Percentiles rank a stretch among this genome's conserved stretches.
phyloP scores from a whole-genome alignment of 2,888 invertebrate species.

The Netelia fuscicornis region DNA sequence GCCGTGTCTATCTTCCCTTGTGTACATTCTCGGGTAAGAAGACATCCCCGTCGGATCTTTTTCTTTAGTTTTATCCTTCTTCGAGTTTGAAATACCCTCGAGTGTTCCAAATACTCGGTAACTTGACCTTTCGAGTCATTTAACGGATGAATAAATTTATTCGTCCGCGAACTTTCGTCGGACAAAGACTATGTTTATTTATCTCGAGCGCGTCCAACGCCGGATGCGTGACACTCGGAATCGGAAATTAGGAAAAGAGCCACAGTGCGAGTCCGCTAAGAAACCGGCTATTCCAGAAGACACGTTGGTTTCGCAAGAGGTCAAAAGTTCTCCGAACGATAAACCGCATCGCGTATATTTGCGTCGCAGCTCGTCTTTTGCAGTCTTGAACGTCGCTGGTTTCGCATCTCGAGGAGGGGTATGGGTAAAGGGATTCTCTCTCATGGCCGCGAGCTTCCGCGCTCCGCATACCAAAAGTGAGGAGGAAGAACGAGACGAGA shows the following conservation, averaged over 20 bases:
- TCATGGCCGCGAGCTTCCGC: slow-evolving; percentile 65
- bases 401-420: slow-evolving; percentile 53
- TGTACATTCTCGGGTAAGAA: not conserved
- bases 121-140: no score
- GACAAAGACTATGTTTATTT: slow-evolving; percentile 12
- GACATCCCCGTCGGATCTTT: no score
- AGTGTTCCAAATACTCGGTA: no score
- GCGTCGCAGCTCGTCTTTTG: slow-evolving; percentile 45
- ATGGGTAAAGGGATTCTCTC: slow-evolving; percentile 22
- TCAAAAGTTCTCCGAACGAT: slow-evolving; percentile 62
- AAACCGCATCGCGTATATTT: slow-evolving; percentile 33
- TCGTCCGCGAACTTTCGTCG: not conserved
- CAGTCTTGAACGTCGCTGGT: slow-evolving; percentile 38
- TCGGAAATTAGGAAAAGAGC: slow-evolving; percentile 71
- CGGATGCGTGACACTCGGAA: slow-evolving; percentile 70
- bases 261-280: slow-evolving; percentile 5
- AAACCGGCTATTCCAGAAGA: slow-evolving; percentile 63
- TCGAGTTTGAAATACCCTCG: no score
- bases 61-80: no score
- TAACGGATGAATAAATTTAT: no score
- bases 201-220: slow-evolving; percentile 43
- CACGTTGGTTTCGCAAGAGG: slow-evolving; percentile 41
- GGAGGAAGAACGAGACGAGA: slow-evolving; percentile 62
- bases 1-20: slow-evolving; percentile 29
- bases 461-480: slow-evolving; percentile 70